Percentiles rank a stretch among this genome's conserved stretches.
phyloP scores from a whole-genome alignment of 64 coral and sea anemone genomes.

The Cladopsammia gracilis region DNA sequence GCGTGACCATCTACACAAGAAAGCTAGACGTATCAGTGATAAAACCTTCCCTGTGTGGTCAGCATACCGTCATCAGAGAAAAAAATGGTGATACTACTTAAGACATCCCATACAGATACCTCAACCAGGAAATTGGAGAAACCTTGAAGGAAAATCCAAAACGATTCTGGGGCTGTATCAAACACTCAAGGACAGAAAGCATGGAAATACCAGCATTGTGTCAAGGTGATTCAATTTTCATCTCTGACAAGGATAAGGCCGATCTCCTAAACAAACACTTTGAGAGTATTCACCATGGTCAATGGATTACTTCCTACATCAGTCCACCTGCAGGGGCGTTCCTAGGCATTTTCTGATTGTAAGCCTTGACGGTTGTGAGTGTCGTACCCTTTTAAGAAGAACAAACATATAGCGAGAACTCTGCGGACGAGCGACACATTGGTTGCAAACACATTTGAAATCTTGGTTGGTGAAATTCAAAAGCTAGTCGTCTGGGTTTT shows the following conservation, averaged over 20 bases:
- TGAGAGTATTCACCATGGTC: constrained; percentile 1
- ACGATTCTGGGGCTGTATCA: constrained; percentile 58
- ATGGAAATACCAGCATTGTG: neutral
- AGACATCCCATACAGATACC: no score
- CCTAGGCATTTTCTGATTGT: no score
- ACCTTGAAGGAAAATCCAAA: constrained; percentile 60
- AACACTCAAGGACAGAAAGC: constrained; percentile 28
- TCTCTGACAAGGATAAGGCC: constrained; percentile 37
- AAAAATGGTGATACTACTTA: constrained; percentile 60
- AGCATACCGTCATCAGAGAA: no score
- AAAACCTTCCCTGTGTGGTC: constrained; percentile 19
- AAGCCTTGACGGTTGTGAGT: no score
- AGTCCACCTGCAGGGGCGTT: no score
- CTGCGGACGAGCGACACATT: no score
- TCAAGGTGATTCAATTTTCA: neutral
- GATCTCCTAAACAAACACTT: constrained; percentile 37
- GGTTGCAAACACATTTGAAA: no score
- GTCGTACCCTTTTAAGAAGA: no score
- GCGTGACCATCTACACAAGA: constrained; percentile 48
- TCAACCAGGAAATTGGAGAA: constrained; percentile 47
- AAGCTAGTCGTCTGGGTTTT: no score
- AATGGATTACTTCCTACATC: constrained; percentile 28
- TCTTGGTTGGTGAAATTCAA: no score
- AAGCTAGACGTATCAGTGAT: constrained; percentile 45
- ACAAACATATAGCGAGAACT: no score